Evolutionary conservation across 2,113 vertebrate genomes (phyloP).

Genomic region (Gambusia holbrooki): DNA sequence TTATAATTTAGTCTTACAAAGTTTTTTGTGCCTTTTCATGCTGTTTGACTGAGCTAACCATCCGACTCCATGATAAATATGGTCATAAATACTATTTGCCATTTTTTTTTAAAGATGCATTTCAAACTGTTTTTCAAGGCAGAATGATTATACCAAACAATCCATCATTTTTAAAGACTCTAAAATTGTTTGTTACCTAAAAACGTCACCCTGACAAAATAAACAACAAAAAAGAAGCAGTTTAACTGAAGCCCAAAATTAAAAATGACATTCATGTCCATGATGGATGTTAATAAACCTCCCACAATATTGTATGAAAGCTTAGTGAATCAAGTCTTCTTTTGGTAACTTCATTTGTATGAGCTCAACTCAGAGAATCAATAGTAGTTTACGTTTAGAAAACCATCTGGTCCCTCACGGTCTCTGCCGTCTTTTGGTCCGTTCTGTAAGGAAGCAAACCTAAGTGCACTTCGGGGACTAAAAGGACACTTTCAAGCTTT

Average conservation of each 20-base stretch:
- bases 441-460: constrained; percentile 36
- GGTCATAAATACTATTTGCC: background rate
- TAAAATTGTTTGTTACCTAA: background rate
- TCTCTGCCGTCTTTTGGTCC: constrained; percentile 43
- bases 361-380: background rate
- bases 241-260: background rate
- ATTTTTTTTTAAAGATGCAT: background rate
- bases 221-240: background rate
- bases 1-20: background rate
- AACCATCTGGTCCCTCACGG: constrained; percentile 9
- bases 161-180: background rate
- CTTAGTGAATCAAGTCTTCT: background rate
- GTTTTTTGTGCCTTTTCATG: background rate
- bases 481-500: constrained; percentile 63
- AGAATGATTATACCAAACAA: background rate
- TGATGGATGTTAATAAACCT: background rate
- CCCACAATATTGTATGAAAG: background rate
- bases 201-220: background rate
- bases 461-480: constrained; percentile 70
- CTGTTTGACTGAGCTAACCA: too few species aligned
- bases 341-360: background rate
- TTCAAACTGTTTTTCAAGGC: background rate
- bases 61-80: background rate
- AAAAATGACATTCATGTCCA: background rate
- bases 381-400: background rate